Percentiles rank a stretch among this genome's conserved stretches.
Conservation (phyloP, 2,113 vertebrate genomes). For the Psettodes erumei region DNA sequence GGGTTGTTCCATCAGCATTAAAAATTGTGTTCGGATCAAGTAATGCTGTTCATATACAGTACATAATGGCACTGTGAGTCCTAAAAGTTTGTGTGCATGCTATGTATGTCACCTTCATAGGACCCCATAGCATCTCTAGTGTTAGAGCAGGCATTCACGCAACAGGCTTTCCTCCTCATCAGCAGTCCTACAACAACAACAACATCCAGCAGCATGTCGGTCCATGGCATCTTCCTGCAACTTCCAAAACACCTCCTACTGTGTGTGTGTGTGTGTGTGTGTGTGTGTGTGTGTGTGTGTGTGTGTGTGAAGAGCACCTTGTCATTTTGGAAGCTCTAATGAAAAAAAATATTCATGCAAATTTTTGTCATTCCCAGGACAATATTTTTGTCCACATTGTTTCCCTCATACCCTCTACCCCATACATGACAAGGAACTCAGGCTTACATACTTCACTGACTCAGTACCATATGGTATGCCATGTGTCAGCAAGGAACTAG, state of each 20-base stretch:
- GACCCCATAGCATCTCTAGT: neutral
- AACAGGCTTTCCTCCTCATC: slow-evolving; percentile 67
- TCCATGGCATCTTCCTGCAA: slow-evolving; percentile 27
- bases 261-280: too few relatives aligned
- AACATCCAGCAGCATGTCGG: slow-evolving; percentile 27
- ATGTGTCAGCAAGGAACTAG: slow-evolving; percentile 51
- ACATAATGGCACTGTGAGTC: neutral
- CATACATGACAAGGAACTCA: slow-evolving; percentile 36
- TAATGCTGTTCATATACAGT: neutral
- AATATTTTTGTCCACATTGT: slow-evolving; percentile 43
- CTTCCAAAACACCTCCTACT: slow-evolving; percentile 48
- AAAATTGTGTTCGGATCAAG: neutral
- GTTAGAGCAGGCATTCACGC: slow-evolving; percentile 18
- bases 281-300: neutral
- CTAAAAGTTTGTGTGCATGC: neutral
- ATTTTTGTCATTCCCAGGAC: slow-evolving; percentile 1
- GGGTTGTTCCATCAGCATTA: neutral
- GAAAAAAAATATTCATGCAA: slow-evolving; percentile 24
- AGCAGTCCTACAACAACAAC: slow-evolving; percentile 38
- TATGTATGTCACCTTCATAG: neutral
- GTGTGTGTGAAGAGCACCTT: slow-evolving; percentile 7
- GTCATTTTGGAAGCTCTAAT: slow-evolving; percentile 4
- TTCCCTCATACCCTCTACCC: slow-evolving; percentile 29
- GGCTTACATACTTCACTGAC: slow-evolving; percentile 52
- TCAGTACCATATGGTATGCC: slow-evolving; percentile 51